These are phyloP conservation scores for Chloroceryle amazona DNA, from an alignment of 2,797 vertebrate species.

Conservation along the genomic window DNA sequence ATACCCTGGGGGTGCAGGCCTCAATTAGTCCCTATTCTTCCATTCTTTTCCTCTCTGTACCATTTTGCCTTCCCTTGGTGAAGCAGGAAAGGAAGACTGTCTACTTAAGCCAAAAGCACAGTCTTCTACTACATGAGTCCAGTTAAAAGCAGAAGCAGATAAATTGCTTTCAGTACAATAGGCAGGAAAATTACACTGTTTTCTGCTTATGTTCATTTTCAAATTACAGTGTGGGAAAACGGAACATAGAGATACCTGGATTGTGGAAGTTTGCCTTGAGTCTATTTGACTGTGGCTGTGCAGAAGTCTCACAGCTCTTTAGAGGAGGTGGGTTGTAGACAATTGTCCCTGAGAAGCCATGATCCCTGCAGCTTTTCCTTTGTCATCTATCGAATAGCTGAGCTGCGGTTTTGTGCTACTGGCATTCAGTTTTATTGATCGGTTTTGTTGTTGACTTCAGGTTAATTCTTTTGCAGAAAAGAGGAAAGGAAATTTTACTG, in stretches of 20 bases:
- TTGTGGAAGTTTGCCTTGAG: background rate
- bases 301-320: background rate
- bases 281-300: background rate
- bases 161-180: slow-evolving; percentile 50
- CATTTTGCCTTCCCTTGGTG: background rate
- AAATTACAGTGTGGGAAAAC: slow-evolving; percentile 26
- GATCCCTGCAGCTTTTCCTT: background rate
- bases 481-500: background rate
- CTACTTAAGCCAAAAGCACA: slow-evolving; percentile 44
- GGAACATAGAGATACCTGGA: background rate
- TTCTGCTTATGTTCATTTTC: slow-evolving; percentile 2
- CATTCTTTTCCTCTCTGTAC: slow-evolving; percentile 24
- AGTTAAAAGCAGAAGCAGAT: slow-evolving; percentile 56
- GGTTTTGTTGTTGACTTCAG: background rate
- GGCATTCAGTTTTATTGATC: background rate
- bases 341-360: background rate
- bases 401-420: background rate
- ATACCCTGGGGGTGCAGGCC: slow-evolving; percentile 38
- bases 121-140: slow-evolving; percentile 35
- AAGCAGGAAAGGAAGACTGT: background rate
- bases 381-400: background rate
- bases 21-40: slow-evolving; percentile 56
- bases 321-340: background rate
- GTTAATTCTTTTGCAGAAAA: background rate
- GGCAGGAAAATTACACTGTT: slow-evolving; percentile 31